A percentile compares a stretch with the other conserved stretches of the same genome.
These are phyloP conservation scores for Amphiprion percula DNA, from an alignment of 2,113 vertebrate genomes.

Conservation along the genomic window DNA sequence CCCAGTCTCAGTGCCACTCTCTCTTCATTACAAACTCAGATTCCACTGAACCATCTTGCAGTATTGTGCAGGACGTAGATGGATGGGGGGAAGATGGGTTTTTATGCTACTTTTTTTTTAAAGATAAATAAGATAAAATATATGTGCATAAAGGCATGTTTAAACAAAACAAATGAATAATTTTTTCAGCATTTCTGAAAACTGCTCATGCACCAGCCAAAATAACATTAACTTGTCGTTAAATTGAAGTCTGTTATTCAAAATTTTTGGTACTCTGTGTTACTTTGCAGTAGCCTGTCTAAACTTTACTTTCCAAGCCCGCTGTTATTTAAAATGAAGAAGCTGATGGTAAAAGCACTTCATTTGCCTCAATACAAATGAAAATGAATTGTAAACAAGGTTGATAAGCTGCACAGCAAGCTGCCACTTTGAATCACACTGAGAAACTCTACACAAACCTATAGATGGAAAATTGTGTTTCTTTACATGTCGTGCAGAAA, in stretches of 20 bases:
- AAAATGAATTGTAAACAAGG: slow-evolving; percentile 15
- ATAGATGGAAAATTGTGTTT: slow-evolving; percentile 17
- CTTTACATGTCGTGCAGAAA: slow-evolving; percentile 26
- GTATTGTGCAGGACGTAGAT: slow-evolving; percentile 37
- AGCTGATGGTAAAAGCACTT: slow-evolving; percentile 2
- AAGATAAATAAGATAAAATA: background rate
- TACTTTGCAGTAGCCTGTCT: background rate
- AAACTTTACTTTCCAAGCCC: background rate
- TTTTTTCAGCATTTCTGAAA: background rate
- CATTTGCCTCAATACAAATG: background rate
- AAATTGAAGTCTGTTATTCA: background rate
- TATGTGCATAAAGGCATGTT: background rate
- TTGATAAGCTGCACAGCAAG: background rate
- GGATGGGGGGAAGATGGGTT: background rate
- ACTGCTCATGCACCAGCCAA: background rate
- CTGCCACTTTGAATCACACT: background rate
- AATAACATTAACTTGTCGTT: background rate
- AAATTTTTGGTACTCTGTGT: background rate
- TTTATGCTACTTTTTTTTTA: slow-evolving; percentile 7
- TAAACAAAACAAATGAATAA: background rate
- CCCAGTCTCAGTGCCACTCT: slow-evolving; percentile 42
- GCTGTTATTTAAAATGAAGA: slow-evolving; percentile 1
- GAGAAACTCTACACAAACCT: background rate
- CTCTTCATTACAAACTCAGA: slow-evolving; percentile 47
- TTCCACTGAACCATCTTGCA: slow-evolving; percentile 58